Conservation (phyloP, 2,797 vertebrate genomes). For the Acropternis orthonyx region DNA sequence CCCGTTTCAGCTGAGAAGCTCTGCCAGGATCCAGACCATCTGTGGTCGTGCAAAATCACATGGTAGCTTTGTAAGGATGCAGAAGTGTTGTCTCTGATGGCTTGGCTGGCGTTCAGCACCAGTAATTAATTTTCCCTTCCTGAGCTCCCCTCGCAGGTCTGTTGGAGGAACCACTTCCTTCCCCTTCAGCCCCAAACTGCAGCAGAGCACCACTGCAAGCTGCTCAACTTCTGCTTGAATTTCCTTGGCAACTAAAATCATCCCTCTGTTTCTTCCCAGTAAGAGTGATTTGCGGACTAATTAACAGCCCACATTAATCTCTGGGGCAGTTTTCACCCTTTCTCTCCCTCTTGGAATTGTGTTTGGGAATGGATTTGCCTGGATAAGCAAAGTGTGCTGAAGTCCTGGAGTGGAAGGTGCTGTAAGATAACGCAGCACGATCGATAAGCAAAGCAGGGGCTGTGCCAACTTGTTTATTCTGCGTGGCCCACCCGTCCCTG, state of each 20-base stretch:
- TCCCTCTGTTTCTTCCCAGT: background rate
- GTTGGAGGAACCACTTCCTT: slow-evolving; percentile 12
- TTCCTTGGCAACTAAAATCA: background rate
- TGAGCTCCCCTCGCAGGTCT: background rate
- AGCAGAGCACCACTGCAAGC: background rate
- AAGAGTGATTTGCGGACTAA: background rate
- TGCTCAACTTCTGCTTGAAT: background rate
- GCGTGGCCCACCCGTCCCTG: background rate
- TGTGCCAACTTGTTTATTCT: background rate
- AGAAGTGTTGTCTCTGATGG: background rate
- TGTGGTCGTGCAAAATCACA: background rate
- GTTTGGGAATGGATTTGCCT: background rate
- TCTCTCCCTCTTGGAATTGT: background rate
- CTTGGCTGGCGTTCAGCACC: slow-evolving; percentile 22
- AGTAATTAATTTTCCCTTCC: slow-evolving; percentile 47
- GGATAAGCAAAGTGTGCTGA: background rate
- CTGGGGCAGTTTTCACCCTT: background rate
- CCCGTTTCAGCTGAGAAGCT: background rate
- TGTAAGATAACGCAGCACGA: background rate
- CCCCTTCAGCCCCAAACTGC: background rate
- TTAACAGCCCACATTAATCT: background rate
- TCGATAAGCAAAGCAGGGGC: background rate
- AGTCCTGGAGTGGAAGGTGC: background rate
- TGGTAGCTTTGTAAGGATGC: background rate
- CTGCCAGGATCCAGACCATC: background rate